Conservation (phyloP, 2,797 vertebrate genomes). For the Balearica regulorum region DNA sequence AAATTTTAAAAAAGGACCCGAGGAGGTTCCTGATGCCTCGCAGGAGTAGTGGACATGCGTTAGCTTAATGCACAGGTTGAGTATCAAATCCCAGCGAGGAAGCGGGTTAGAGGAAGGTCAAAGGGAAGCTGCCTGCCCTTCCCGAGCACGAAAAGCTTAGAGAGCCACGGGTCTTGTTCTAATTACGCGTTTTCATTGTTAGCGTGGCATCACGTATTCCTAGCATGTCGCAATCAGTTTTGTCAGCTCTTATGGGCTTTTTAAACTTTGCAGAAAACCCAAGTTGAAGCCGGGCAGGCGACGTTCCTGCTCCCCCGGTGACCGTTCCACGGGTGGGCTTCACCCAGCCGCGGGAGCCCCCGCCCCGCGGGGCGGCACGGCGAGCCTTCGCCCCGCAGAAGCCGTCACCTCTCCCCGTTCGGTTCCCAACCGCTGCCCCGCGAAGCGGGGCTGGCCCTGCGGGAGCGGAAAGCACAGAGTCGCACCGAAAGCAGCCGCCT, state of each 20-base stretch:
- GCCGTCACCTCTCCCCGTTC: neutral
- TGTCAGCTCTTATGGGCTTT: neutral
- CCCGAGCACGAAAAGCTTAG: rapidly evolving
- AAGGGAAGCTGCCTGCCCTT: neutral
- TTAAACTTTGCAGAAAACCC: neutral
- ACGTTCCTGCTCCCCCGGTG: too few relatives aligned
- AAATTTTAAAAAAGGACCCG: too few relatives aligned
- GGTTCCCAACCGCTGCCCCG: neutral
- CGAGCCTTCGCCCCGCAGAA: neutral
- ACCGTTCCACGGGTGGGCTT: neutral
- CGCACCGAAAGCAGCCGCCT: neutral
- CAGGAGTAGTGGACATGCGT: too few relatives aligned
- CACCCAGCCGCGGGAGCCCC: neutral
- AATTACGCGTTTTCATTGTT: neutral
- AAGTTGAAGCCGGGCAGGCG: too few relatives aligned
- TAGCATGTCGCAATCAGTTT: neutral
- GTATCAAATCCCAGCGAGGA: rapidly evolving
- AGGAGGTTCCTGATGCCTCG: too few relatives aligned
- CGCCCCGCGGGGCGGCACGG: neutral
- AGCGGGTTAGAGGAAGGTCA: rapidly evolving
- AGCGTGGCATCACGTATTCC: neutral
- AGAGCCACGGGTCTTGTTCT: neutral
- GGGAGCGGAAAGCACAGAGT: too few relatives aligned
- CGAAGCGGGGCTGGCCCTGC: neutral
- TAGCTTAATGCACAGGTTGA: rapidly evolving